Evolutionary conservation across 53 echinoderm and acorn worm species (phyloP).

Genomic region (Patiria pectinifera): DNA sequence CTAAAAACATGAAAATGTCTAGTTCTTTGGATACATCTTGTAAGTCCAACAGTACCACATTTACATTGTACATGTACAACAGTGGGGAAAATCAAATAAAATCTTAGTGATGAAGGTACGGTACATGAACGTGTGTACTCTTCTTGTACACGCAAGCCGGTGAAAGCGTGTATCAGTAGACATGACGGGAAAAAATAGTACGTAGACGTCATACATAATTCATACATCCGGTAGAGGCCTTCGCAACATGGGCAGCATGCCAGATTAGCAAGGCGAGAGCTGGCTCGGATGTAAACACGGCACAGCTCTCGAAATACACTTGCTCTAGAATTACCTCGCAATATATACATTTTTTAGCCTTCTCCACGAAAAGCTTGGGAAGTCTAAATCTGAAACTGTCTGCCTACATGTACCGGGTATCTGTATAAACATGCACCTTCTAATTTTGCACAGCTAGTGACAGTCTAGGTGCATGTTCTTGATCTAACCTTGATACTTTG

Average conservation of each 20-base stretch:
- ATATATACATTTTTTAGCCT: too few species aligned
- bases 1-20: too few species aligned
- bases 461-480: too few species aligned
- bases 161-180: not conserved
- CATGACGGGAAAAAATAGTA: not conserved
- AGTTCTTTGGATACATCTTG: too few species aligned
- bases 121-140: not conserved
- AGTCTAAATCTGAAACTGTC: too few species aligned
- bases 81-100: not conserved
- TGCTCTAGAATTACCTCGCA: not conserved
- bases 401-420: too few species aligned
- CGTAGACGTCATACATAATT: conserved; percentile 35
- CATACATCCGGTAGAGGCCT: conserved; percentile 48
- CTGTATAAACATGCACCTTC: too few species aligned
- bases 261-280: not conserved
- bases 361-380: too few species aligned
- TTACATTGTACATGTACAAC: not conserved
- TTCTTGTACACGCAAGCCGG: not conserved
- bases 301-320: not conserved
- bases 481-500: too few species aligned
- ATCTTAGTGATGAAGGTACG: not conserved
- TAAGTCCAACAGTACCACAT: too few species aligned
- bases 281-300: conserved; percentile 14
- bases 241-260: conserved; percentile 4
- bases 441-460: too few species aligned